Evolutionary conservation across 2,888 invertebrate genomes (phyloP).

Genomic region (Eutolmus rufibarbis): DNA sequence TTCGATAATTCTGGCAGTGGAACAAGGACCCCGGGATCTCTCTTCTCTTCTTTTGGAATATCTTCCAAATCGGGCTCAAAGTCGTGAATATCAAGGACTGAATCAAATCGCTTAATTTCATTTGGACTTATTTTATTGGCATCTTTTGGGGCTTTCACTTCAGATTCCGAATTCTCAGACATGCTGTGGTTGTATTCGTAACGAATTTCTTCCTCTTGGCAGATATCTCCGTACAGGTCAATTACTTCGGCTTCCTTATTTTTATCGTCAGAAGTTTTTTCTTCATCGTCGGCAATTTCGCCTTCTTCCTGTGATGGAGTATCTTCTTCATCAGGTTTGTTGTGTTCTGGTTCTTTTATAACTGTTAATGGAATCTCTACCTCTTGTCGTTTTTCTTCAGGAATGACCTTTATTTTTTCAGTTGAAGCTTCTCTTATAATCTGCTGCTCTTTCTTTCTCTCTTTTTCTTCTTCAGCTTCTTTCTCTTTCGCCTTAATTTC

Average conservation of each 20-base stretch:
- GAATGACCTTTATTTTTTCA: neutral
- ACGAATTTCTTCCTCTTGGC: conserved; percentile 46
- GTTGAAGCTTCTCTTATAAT: neutral
- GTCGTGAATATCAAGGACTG: conserved; percentile 57
- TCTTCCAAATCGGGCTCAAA: conserved; percentile 55
- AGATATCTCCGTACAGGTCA: conserved; percentile 49
- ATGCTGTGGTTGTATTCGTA: conserved; percentile 38
- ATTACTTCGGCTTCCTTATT: conserved; percentile 50
- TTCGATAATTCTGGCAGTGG: conserved; percentile 83
- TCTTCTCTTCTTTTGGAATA: conserved; percentile 43
- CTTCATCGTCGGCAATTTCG: neutral
- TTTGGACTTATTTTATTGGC: conserved; percentile 43
- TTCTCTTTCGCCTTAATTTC: conserved; percentile 56
- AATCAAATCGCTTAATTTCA: conserved; percentile 55
- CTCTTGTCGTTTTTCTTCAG: neutral
- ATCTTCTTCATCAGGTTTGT: neutral
- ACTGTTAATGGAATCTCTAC: neutral
- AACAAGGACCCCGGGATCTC: conserved; percentile 65
- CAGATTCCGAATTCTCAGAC: neutral
- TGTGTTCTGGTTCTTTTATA: neutral
- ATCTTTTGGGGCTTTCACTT: neutral
- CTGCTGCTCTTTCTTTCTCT: neutral
- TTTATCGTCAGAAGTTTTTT: conserved; percentile 30
- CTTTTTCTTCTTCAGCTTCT: conserved; percentile 58
- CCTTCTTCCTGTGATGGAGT: conserved; percentile 1